Evolutionary conservation across 1,140 invertebrate species (phyloP), one percentile per base, ranked within the genome.

Genomic region (Zaprionus nigranus): DNA sequence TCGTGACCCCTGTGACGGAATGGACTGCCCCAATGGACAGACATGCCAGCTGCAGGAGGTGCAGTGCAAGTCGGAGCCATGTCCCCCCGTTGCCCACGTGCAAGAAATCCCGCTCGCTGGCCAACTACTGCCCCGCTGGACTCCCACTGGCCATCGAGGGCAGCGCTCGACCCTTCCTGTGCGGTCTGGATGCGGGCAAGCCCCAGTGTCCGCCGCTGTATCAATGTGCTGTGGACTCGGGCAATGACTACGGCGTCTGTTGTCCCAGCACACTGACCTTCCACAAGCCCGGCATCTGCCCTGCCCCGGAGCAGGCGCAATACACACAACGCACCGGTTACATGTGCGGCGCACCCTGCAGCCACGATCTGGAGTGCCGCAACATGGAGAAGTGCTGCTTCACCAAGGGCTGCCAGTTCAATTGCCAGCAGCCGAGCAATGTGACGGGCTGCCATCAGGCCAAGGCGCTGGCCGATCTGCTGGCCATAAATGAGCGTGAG

Each of bases 171-270:
- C 97, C 97, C 0, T 97, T 97, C 90, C 93, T 97, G 1, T 98
- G 97, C 87, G 97, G 97, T n/a, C 95, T 95, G 22, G 95, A 96
- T 40, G 94, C 96, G 1, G 96, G 96, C 15, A 97, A 97, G 93
- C 97, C 97, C 1, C 95, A 94, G 49, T 98, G 97, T 85, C 97
- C 97, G 5, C 95, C 96, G 0, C 93, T 97, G 53, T 97, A 97
- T 91, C 94, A 95, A 79, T 98, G 97, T 82, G 93, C 96, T 54
- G 96, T 97, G 5, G 95, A 97, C 81, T 62, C 93, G 93, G 95
- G 95, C 66, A 96, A 97, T 78, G 97, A 98, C 75, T 98, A 98
- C 85, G 97, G 97, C 0, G 96, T 97, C 1, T 98, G 97, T 88
- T 97, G 97, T 88, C 96, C 96, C n/a, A 95, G 96, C 9, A 96